Evolutionary conservation across 2,113 vertebrate species (phyloP).

Genomic region (Probosciger aterrimus): DNA sequence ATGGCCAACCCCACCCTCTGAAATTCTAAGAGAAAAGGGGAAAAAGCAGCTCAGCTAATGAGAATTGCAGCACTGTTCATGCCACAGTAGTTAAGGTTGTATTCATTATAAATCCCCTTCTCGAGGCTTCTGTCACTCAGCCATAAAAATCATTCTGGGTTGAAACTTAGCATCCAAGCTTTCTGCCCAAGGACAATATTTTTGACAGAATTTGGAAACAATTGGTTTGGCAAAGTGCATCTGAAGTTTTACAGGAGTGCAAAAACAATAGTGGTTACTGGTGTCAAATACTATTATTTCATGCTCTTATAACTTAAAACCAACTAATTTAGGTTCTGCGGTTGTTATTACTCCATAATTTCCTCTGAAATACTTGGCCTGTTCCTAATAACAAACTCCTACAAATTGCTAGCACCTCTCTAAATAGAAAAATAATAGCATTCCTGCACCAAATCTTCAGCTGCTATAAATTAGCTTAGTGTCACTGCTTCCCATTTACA

Average conservation of each 20-base stretch:
- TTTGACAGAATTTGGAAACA: slow-evolving; percentile 68
- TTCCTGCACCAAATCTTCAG: neutral
- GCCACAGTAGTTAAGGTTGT: slow-evolving; percentile 9
- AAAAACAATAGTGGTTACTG: slow-evolving; percentile 53
- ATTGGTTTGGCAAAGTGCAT: slow-evolving; percentile 48
- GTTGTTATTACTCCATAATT: slow-evolving; percentile 56
- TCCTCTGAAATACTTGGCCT: slow-evolving; percentile 31
- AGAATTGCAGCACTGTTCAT: slow-evolving; percentile 38
- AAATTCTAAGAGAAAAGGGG: slow-evolving; percentile 50
- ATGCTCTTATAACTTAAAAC: slow-evolving; percentile 56
- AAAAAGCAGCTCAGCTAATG: slow-evolving; percentile 40
- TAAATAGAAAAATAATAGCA: slow-evolving; percentile 27
- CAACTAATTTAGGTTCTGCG: slow-evolving; percentile 50
- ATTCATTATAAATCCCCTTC: slow-evolving; percentile 46
- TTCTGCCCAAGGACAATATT: slow-evolving; percentile 64
- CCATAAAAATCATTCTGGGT: slow-evolving; percentile 52
- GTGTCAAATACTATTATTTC: slow-evolving; percentile 66
- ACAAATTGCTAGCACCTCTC: slow-evolving; percentile 24
- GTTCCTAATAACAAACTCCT: slow-evolving; percentile 43
- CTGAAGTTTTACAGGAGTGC: neutral
- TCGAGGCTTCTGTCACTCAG: slow-evolving; percentile 47
- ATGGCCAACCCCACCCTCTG: slow-evolving; percentile 1
- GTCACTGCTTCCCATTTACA: neutral
- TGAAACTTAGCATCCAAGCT: slow-evolving; percentile 55
- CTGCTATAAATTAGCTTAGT: slow-evolving; percentile 22